Base-by-base conservation (phyloP, 2,797 vertebrate species). In the Bucorvus abyssinicus region DNA sequence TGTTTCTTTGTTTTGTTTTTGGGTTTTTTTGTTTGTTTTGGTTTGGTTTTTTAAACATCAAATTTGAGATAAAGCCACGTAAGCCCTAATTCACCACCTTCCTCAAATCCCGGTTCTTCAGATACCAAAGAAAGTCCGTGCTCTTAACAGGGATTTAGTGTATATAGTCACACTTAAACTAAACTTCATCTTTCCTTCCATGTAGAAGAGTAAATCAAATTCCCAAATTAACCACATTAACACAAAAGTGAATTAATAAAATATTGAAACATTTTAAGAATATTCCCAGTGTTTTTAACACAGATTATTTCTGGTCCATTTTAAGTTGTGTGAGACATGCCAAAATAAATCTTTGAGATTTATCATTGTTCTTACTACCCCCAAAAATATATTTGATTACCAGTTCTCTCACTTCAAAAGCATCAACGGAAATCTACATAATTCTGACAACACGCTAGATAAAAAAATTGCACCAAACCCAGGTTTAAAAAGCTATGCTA, bases 381-480 rank as follows among this genome's bases (percentile, higher is more conserved):
- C 8, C 15, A 78, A 88, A 85, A 91, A 86, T 74, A 57, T 36
- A 80, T 78, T 68, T 84, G 24, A 69, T 85, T 47, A 85, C 36
- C 50, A 75, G 20, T 70, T 82, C 50, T 91, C 60, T 91, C 44
- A 32, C 70, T 93, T 92, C 16, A 63, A 93, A 88, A 74, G 87
- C 70, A 70, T 74, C 44, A 78, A 1, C 56, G 55, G 61, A 88
- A 83, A 88, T 67, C 61, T 63, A 65, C 59, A 59, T 86, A 44
- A 70, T 78, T 91, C 47, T 93, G 79, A 84, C n/a, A 89, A 69
- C 76, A 90, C n/a, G n/a, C 68, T 14, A 92, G 76, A 65, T 91
- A 49, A 87, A 76, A 89, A 95, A 91, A 89, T 12, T 90, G 84
- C 86, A 93, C 74, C 52, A 84, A 86, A 83, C 21, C 26, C 75